phyloP scores from a whole-genome alignment of 2,888 invertebrate species.

The Andrena marginata region DNA sequence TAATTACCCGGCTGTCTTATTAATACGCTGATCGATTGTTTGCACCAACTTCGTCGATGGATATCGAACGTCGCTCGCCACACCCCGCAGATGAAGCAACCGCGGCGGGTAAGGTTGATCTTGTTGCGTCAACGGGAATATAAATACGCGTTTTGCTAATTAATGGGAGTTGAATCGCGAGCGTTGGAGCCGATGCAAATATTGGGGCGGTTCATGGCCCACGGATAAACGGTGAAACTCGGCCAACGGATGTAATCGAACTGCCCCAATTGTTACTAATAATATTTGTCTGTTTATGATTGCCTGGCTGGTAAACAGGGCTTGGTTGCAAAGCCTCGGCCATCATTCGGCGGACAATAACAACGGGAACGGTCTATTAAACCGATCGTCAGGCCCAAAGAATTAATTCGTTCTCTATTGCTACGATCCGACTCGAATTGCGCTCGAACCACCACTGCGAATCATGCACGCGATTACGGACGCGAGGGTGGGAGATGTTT shows the following conservation, averaged over 20 bases:
- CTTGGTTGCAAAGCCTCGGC: neutral
- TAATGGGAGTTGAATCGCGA: constrained; percentile 28
- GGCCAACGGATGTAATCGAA: constrained; percentile 17
- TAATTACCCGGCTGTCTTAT: neutral
- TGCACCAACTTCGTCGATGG: neutral
- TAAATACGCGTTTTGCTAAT: constrained; percentile 50
- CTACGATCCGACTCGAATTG: too few species aligned
- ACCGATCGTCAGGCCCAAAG: neutral
- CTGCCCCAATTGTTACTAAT: constrained; percentile 14
- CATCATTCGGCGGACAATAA: neutral
- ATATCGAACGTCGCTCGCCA: neutral
- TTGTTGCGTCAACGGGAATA: constrained; percentile 21
- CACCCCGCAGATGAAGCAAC: neutral
- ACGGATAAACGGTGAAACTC: constrained; percentile 6
- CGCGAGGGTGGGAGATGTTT: too few species aligned
- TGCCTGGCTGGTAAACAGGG: neutral
- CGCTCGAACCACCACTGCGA: too few species aligned
- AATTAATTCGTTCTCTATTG: too few species aligned
- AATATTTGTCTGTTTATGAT: constrained; percentile 26
- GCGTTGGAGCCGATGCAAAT: constrained; percentile 29
- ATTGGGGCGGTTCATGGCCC: constrained; percentile 15
- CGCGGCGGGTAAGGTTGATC: neutral
- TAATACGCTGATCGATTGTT: neutral
- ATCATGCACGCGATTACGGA: too few species aligned
- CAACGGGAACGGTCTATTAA: neutral